phyloP scores from a whole-genome alignment of 2,797 vertebrate species.

The Eulemur rubriventer region DNA sequence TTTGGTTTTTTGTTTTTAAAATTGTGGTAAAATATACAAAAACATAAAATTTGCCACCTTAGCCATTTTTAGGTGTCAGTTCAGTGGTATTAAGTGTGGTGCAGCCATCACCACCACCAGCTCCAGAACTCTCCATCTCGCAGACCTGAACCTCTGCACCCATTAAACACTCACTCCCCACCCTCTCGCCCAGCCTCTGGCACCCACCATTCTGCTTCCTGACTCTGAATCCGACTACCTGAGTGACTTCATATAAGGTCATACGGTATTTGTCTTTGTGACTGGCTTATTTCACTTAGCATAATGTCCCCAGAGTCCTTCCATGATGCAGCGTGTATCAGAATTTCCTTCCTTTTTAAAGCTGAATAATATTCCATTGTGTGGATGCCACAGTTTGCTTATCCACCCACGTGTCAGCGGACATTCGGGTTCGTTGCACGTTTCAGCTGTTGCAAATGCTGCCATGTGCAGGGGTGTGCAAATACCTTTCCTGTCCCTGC shows the following conservation, averaged over 20 bases:
- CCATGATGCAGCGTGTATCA: not conserved
- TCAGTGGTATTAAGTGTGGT: not conserved
- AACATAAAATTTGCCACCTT: not conserved
- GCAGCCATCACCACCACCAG: rapidly evolving
- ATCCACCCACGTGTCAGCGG: rapidly evolving
- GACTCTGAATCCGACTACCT: not conserved
- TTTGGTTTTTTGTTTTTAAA: not conserved
- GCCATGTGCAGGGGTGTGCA: rapidly evolving
- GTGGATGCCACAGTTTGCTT: not conserved
- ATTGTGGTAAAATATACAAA: not conserved
- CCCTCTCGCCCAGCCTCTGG: not conserved
- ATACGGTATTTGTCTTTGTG: not conserved
- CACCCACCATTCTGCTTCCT: not conserved
- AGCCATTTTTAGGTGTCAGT: rapidly evolving
- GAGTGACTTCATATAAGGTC: not conserved
- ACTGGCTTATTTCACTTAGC: not conserved
- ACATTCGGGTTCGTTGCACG: not conserved
- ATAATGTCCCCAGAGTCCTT: not conserved
- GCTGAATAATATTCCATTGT: rapidly evolving
- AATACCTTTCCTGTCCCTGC: not conserved
- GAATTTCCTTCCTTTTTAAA: not conserved
- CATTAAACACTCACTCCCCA: not conserved
- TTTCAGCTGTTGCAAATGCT: not conserved
- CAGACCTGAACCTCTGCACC: not conserved
- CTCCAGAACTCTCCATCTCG: not conserved